A percentile compares a stretch with the other conserved stretches of the same genome.
phyloP scores from a whole-genome alignment of 2,888 invertebrate species.

The Synanthedon andrenaeformis region DNA sequence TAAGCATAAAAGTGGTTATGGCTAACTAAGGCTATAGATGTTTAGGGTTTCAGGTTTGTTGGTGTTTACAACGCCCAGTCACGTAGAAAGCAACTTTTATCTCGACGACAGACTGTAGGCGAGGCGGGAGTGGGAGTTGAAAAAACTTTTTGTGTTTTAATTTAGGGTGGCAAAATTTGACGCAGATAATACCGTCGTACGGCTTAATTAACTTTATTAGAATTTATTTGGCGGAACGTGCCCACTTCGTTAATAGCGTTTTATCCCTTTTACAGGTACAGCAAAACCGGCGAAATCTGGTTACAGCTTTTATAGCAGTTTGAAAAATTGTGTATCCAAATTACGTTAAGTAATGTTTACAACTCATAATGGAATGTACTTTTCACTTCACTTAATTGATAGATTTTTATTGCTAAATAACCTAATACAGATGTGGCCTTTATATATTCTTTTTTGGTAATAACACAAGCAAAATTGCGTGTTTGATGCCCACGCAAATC shows the following conservation, averaged over 20 bases:
- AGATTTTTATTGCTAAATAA: no score
- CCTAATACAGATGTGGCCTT: no score
- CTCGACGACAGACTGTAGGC: slow-evolving; percentile 25
- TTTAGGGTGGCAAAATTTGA: slow-evolving; percentile 47
- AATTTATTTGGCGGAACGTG: slow-evolving; percentile 58
- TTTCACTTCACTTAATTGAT: no score
- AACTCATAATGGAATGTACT: no score
- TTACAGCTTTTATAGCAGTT: slow-evolving; percentile 15
- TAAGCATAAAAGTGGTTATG: no score
- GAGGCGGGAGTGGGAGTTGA: slow-evolving; percentile 16
- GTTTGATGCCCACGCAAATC: slow-evolving; percentile 10
- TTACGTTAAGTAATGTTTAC: background rate
- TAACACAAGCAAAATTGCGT: no score
- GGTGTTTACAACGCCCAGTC: slow-evolving; percentile 24
- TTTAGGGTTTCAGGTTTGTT: no score
- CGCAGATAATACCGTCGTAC: slow-evolving; percentile 53
- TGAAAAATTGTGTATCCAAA: background rate
- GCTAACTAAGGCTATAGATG: no score
- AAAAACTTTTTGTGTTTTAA: slow-evolving; percentile 38
- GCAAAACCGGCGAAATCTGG: slow-evolving; percentile 18
- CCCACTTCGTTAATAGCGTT: slow-evolving; percentile 28
- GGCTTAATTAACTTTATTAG: slow-evolving; percentile 66
- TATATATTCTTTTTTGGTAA: no score
- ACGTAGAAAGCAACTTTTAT: slow-evolving; percentile 41
- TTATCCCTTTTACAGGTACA: slow-evolving; percentile 22